Evolutionary conservation across 30 jellyfish, hydroid and myxozoan species (phyloP).

Genomic region (Clytia hemisphaerica): DNA sequence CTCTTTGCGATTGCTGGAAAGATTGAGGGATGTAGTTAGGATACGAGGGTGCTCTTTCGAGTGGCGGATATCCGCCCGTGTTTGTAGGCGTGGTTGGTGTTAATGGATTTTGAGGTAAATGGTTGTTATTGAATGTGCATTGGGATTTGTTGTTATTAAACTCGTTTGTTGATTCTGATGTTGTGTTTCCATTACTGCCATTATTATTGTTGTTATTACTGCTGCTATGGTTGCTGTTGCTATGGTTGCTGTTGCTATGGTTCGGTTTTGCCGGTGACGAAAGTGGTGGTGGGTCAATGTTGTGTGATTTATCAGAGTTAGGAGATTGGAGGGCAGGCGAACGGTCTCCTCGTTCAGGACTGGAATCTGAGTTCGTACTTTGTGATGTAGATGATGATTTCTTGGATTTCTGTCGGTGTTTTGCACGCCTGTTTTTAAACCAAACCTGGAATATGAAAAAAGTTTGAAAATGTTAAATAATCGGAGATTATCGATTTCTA

Average conservation of each 20-base stretch:
- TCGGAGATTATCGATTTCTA: background rate
- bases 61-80: too few species aligned
- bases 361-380: too few species aligned
- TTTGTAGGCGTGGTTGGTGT: too few species aligned
- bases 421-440: constrained; percentile 88
- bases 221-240: background rate
- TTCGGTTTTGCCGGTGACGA: background rate
- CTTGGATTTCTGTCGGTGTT: constrained; percentile 72
- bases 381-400: too few species aligned
- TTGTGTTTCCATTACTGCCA: too few species aligned
- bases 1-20: background rate
- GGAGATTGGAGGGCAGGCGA: too few species aligned
- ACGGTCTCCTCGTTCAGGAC: too few species aligned
- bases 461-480: background rate
- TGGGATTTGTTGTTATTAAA: too few species aligned
- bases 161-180: too few species aligned
- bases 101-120: background rate
- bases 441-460: constrained; percentile 50
- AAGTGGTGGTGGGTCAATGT: too few species aligned
- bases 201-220: too few species aligned
- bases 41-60: background rate
- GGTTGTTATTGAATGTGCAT: background rate
- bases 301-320: too few species aligned
- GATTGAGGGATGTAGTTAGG: background rate
- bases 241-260: background rate